Evolutionary conservation across 2,888 invertebrate species (phyloP), one percentile per base, ranked within the genome.

Genomic region (Homarus gammarus): DNA sequence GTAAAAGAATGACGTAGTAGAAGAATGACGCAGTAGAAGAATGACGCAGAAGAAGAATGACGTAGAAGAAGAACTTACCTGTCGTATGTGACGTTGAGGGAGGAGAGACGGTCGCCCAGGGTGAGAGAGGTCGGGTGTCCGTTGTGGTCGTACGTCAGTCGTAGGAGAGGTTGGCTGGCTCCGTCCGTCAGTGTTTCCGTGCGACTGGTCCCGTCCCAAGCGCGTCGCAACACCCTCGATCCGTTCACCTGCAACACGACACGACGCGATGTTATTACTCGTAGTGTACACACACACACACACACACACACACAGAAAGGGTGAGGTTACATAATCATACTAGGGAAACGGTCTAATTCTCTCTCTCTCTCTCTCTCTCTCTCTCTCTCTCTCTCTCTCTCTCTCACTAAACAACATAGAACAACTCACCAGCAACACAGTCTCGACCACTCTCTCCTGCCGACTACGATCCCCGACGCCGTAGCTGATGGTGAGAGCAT

Each of bases 151-250:
- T 98, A 99, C 27, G 96, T 96, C 79, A 98, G 96, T 0, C 97
- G 96, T 90, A 99, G 95, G 49, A 99, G 95, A 22, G 98, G 96
- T 90, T 96, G 96, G n/a, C 93, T 93, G 91, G 97, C 96, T 92
- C 96, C 96, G 93, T 98, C 97, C 93, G 97, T 97, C 94, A 99
- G 97, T 0, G 97, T 97, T 94, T 98, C 98, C 70, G 96, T 96
- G 92, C 97, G 97, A 75, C 96, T 96, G 91, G 97, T 97, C 93
- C 98, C 97, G 93, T 99, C 98, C 93, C 98, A 98, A 94, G 98
- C 98, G 75, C 99, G 96, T 27, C 98, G 97, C 64, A 99, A 95
- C 0, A 98, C 96, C 93, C 98, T 96, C 5, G 97, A 96, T 92
- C 97, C 97, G 94, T 99, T 99, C 6, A 99, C 97, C 97, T 97